phyloP scores from a whole-genome alignment of 2,888 invertebrate species.

The Punctoribates punctum region DNA sequence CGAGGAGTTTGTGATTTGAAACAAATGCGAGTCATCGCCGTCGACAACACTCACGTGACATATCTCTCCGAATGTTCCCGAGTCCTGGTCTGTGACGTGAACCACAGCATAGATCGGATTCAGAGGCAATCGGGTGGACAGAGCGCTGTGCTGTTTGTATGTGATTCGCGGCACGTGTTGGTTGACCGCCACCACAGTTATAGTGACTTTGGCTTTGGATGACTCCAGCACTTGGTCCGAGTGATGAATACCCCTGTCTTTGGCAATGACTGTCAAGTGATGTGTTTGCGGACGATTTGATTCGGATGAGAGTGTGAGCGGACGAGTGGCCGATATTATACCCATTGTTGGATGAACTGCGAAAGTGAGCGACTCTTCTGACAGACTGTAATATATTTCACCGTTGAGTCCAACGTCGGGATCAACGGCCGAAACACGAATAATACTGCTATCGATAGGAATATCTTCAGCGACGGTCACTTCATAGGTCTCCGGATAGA shows the following conservation, averaged over 20 bases:
- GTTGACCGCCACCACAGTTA: conserved; percentile 70
- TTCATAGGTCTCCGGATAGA: conserved; percentile 79
- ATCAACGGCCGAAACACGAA: conserved; percentile 73
- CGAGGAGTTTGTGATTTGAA: conserved; percentile 66
- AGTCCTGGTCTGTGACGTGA: conserved; percentile 69
- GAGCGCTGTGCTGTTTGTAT: conserved; percentile 68
- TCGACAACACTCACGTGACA: conserved; percentile 75
- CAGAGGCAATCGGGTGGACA: conserved; percentile 67
- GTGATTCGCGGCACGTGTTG: conserved; percentile 78
- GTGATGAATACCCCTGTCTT: conserved; percentile 72
- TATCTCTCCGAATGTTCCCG: conserved; percentile 78
- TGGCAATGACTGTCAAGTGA: conserved; percentile 74
- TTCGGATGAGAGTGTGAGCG: conserved; percentile 58
- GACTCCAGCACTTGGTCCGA: conserved; percentile 37
- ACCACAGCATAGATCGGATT: conserved; percentile 76
- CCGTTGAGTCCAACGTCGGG: conserved; percentile 94
- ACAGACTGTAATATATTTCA: conserved; percentile 92
- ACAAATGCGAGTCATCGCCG: conserved; percentile 84
- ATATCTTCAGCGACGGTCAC: conserved; percentile 82
- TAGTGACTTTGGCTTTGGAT: conserved; percentile 67
- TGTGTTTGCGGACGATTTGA: conserved; percentile 11
- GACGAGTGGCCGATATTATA: conserved; percentile 74
- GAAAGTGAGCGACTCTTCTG: conserved; percentile 67
- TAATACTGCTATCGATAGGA: conserved; percentile 73
- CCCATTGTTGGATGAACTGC: conserved; percentile 91